These are phyloP conservation scores for Hecatera dysodea DNA, from an alignment of 2,888 invertebrate species.

Conservation along the genomic window DNA sequence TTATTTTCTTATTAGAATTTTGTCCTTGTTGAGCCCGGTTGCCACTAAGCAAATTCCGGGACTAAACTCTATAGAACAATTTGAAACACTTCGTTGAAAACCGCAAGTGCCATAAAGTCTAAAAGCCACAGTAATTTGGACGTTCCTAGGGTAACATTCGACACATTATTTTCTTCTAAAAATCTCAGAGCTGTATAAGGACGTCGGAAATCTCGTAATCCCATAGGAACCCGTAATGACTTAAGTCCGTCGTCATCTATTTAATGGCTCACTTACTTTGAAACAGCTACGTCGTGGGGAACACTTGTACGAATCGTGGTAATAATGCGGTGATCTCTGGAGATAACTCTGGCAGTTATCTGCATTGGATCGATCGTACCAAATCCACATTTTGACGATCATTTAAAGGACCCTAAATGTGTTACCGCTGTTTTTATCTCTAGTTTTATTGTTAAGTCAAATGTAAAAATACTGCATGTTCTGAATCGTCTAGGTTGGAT, in stretches of 20 bases:
- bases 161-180: conserved; percentile 33
- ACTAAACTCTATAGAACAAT: neutral
- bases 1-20: conserved; percentile 4
- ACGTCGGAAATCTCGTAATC: conserved; percentile 25
- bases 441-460: neutral
- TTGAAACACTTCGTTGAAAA: conserved; percentile 16
- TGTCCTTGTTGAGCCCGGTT: too few relatives aligned
- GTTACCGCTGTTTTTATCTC: too few relatives aligned
- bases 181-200: conserved; percentile 25
- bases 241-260: conserved; percentile 43
- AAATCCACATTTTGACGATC: conserved; percentile 26
- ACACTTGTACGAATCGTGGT: conserved; percentile 48
- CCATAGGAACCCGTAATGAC: conserved; percentile 43
- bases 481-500: conserved; percentile 18
- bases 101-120: neutral
- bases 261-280: conserved; percentile 55
- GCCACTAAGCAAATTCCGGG: neutral
- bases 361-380: conserved; percentile 24
- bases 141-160: conserved; percentile 12
- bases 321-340: conserved; percentile 49
- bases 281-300: conserved; percentile 46
- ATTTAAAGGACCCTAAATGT: neutral
- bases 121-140: conserved; percentile 8
- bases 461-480: conserved; percentile 11
- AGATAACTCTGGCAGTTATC: conserved; percentile 22